These are phyloP conservation scores for Scomber scombrus DNA, from an alignment of 2,113 vertebrate species.

Conservation along the genomic window DNA sequence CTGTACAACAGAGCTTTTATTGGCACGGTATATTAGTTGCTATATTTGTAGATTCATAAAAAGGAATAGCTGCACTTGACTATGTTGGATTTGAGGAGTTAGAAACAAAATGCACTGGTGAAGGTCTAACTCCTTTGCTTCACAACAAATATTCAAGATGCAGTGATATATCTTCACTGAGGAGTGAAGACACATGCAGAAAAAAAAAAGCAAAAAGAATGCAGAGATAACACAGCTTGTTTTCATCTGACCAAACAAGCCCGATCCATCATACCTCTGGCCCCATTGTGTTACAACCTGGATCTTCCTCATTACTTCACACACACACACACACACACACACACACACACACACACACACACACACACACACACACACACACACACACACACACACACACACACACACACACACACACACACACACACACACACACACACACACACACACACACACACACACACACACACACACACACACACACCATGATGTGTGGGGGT, in stretches of 20 bases:
- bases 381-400: conserved; percentile 1
- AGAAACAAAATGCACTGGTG: neutral
- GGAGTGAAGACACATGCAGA: conserved; percentile 15
- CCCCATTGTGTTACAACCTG: conserved; percentile 64
- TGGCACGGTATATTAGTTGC: neutral
- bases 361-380: no score
- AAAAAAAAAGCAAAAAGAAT: conserved; percentile 4
- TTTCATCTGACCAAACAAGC: conserved; percentile 47
- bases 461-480: neutral
- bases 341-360: no score
- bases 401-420: neutral
- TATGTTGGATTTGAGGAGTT: neutral
- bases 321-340: neutral
- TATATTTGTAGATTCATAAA: conserved; percentile 29
- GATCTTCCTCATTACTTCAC: conserved; percentile 64
- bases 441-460: no score
- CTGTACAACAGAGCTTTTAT: conserved; percentile 34
- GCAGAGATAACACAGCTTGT: conserved; percentile 46
- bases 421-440: no score
- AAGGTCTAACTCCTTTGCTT: conserved; percentile 5
- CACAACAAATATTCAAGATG: conserved; percentile 14
- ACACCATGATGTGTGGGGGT: neutral
- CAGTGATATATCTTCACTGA: conserved; percentile 45
- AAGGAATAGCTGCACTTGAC: conserved; percentile 20
- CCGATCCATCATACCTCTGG: conserved; percentile 76